phyloP scores from a whole-genome alignment of 37 sponge, comb jelly and placozoan genomes.

The Diacarnus erythraeanus region DNA sequence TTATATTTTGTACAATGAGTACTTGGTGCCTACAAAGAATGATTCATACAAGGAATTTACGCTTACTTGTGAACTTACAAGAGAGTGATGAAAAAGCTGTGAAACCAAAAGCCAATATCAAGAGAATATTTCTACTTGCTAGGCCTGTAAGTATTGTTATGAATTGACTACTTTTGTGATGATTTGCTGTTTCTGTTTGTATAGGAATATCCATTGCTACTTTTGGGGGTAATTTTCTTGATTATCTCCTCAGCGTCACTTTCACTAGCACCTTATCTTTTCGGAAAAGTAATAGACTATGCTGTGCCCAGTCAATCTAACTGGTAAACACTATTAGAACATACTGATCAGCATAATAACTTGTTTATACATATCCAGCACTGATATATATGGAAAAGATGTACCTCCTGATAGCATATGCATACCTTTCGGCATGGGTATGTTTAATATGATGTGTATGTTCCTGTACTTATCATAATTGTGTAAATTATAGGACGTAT shows the following conservation, averaged over 20 bases:
- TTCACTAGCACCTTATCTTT: conserved; percentile 70
- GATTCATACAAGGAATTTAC: conserved; percentile 18
- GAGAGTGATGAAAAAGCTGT: conserved; percentile 22
- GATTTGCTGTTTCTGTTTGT: not conserved
- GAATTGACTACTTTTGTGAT: not conserved
- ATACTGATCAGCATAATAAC: not conserved
- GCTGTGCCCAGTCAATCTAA: conserved; percentile 27
- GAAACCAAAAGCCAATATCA: conserved; percentile 46
- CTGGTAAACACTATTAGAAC: too few species aligned
- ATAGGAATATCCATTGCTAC: conserved; percentile 71
- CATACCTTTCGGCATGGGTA: not conserved
- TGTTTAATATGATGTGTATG: too few species aligned
- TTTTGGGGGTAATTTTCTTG: conserved; percentile 45
- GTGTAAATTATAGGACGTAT: conserved; percentile 52
- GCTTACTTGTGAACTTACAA: conserved; percentile 30
- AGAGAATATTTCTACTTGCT: conserved; percentile 40
- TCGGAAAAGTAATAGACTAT: conserved; percentile 74
- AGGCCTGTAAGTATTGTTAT: conserved; percentile 50
- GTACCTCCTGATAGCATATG: not conserved
- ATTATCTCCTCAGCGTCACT: conserved; percentile 35
- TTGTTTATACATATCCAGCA: not conserved
- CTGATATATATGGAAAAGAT: not conserved
- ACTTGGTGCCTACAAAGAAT: conserved; percentile 36
- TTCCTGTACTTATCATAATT: too few species aligned
- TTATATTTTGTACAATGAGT: conserved; percentile 22